phyloP scores from a whole-genome alignment of 2,797 vertebrate species.

The Loriculus beryllinus region DNA sequence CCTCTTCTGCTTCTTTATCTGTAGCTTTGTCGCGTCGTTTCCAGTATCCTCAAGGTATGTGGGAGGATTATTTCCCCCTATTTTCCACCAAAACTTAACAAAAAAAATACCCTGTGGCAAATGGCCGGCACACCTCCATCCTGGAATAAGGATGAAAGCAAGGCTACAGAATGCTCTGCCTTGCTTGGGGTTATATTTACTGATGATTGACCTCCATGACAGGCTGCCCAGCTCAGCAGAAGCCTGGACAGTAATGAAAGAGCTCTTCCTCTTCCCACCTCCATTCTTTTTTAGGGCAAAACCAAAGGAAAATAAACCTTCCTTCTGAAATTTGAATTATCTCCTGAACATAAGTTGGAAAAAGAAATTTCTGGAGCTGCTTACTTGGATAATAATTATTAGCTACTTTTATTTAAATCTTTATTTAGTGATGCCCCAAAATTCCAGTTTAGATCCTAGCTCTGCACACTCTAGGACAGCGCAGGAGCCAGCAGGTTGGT shows the following conservation, averaged over 20 bases:
- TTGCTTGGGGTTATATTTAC: background rate
- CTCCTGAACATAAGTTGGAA: background rate
- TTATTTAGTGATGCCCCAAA: background rate
- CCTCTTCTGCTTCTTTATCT: background rate
- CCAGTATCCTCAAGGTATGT: background rate
- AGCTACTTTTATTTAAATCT: background rate
- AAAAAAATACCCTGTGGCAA: background rate
- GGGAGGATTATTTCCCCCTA: background rate
- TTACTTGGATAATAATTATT: background rate
- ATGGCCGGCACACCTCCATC: background rate
- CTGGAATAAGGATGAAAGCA: background rate
- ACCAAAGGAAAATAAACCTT: background rate
- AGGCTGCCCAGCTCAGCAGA: slow-evolving; percentile 26
- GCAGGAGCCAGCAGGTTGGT: background rate
- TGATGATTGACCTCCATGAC: background rate
- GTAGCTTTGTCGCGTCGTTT: background rate
- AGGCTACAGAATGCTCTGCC: background rate
- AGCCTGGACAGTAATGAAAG: background rate
- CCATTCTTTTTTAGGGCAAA: background rate
- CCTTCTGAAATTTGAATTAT: background rate
- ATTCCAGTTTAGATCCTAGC: background rate
- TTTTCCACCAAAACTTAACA: slow-evolving; percentile 1
- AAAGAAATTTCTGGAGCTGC: background rate
- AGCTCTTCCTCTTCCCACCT: fast-evolving
- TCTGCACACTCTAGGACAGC: background rate